These are phyloP conservation scores for Bilobella aurantiaca DNA, from an alignment of 1,140 invertebrate species.

Conservation along the genomic window DNA sequence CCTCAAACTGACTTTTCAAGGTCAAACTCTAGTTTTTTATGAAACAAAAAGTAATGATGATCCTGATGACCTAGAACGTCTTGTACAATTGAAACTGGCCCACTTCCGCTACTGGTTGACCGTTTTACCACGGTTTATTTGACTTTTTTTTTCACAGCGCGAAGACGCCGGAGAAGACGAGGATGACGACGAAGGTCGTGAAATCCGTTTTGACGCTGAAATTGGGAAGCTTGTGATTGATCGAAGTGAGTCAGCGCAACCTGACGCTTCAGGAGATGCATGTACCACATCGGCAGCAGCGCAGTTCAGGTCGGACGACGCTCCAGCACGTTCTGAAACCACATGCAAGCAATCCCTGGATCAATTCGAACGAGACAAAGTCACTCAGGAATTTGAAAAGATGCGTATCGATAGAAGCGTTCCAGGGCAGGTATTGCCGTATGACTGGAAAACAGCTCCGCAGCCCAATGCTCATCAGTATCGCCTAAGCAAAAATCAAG, in stretches of 20 bases:
- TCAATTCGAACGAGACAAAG: slow-evolving; percentile 4
- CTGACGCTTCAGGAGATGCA: no score
- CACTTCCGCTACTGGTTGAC: no score
- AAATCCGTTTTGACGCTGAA: not conserved
- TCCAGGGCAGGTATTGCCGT: slow-evolving; percentile 12
- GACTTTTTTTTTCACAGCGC: not conserved
- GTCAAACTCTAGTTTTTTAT: no score
- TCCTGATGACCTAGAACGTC: no score
- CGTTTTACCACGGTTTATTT: no score
- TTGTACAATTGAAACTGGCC: no score
- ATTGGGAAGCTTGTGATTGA: not conserved
- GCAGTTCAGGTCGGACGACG: no score
- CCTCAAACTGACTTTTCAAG: no score
- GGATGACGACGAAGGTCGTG: not conserved
- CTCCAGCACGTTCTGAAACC: no score
- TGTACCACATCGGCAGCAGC: no score
- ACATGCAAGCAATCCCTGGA: not conserved
- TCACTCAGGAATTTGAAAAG: not conserved
- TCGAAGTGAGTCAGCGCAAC: not conserved
- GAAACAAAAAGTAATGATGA: no score
- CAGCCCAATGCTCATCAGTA: slow-evolving; percentile 29
- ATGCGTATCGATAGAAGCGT: not conserved
- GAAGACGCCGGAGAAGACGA: slow-evolving; percentile 4
- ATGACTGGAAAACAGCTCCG: slow-evolving; percentile 23
- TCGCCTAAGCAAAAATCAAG: slow-evolving; percentile 17